Evolutionary conservation across 2,113 vertebrate species (phyloP).

Genomic region (Lichenostomus cassidix): DNA sequence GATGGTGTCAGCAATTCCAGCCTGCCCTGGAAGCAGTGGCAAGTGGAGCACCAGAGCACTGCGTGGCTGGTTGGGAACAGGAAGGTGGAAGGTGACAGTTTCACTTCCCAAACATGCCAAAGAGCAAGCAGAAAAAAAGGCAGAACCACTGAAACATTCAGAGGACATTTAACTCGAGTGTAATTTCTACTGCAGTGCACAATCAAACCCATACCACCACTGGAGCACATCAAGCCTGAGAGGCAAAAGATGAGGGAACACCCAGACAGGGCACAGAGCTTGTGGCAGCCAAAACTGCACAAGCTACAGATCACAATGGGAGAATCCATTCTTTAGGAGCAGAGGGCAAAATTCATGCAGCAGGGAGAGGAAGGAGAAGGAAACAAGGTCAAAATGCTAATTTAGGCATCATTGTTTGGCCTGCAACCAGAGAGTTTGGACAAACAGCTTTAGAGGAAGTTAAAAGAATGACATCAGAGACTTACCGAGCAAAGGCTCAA

Average conservation of each 20-base stretch:
- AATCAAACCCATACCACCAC: fast-evolving
- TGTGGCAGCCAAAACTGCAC: not conserved
- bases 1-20: not conserved
- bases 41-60: not conserved
- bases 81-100: not conserved
- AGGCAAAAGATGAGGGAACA: not conserved
- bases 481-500: not conserved
- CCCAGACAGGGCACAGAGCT: not conserved
- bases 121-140: not conserved
- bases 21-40: not conserved
- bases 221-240: not conserved
- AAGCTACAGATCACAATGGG: fast-evolving
- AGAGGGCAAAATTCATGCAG: not conserved
- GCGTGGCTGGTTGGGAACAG: not conserved
- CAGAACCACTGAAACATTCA: not conserved
- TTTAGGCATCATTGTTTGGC: not conserved
- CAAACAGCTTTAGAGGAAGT: not conserved
- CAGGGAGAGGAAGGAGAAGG: not conserved
- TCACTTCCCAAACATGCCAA: not conserved
- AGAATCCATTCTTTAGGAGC: not conserved
- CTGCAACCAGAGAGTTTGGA: not conserved
- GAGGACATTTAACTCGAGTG: not conserved
- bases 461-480: not conserved
- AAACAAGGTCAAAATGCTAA: not conserved
- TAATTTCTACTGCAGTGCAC: not conserved